Base-by-base conservation (phyloP, 2,888 invertebrate species). In the Dione vanillae region DNA sequence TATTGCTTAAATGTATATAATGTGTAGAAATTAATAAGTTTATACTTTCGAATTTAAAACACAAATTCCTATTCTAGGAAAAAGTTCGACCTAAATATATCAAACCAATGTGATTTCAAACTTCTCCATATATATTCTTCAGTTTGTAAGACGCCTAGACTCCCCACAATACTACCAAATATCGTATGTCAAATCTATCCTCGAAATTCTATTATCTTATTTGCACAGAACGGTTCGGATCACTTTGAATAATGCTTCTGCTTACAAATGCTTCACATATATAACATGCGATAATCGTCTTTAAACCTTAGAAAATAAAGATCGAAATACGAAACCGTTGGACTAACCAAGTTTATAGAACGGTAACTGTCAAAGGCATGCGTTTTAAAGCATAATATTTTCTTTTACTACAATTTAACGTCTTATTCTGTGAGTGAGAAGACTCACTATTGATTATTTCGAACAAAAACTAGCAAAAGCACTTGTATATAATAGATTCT, bases 201-300 rank as follows among this genome's bases (percentile, higher is more conserved):
- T 77, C 74, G 77, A 81, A 80, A 83, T 82, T 82, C 81, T 81
- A 83, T 84, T 86, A 86, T 86, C 85, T 84, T 84, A 85, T 84
- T 87, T 85, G 81, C 78, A 75, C 83, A 85, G 82, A 75, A 71
- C 75, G 77, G 74, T 70, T 74, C 71, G 58, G 71, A 74, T 76
- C 77, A 77, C 78, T 82, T 80, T 82, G 79, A 81, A 85, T 82
- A 79, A 81, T 75, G 80, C 75, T 76, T 47, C 64, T 68, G 70
- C 70, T 71, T 59, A 71, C 67, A 56, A 65, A 68, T 8, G 27
- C 11, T 41, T 27, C 5, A 27, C 27, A 69, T 20, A 66, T 67
- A 35, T 41, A 45, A 20, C 49, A 41, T 54, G 61, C 65, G 45
- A 70, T 37, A 62, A 71, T 74, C 66, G 67, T 68, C 69, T 19